A percentile compares a stretch with the other conserved stretches of the same genome.
phyloP scores from a whole-genome alignment of 1,140 invertebrate species.

The Andrena cerasifolii region DNA sequence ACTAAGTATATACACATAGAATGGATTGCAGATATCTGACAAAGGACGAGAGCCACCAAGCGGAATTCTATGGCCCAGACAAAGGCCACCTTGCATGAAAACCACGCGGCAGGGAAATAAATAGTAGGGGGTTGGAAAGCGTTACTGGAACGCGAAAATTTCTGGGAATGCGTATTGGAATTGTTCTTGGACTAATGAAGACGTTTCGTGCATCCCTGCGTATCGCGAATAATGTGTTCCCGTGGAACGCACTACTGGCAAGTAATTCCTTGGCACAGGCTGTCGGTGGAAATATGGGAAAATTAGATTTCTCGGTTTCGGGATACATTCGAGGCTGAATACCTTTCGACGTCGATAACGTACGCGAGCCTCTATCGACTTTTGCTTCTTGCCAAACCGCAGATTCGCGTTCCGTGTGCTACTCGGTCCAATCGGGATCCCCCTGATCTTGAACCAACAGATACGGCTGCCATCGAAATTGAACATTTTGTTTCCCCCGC shows the following conservation, averaged over 20 bases:
- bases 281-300: conserved; percentile 5
- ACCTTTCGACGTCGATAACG: conserved; percentile 23
- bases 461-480: not conserved
- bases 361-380: conserved; percentile 42
- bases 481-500: not conserved
- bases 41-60: conserved; percentile 26
- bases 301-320: conserved; percentile 36
- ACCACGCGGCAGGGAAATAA: not conserved
- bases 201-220: not conserved
- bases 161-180: conserved; percentile 1
- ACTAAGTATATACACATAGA: not conserved
- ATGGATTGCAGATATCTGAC: conserved; percentile 19
- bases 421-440: conserved; percentile 8
- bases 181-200: not conserved
- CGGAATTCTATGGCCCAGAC: conserved; percentile 6
- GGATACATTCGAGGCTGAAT: conserved; percentile 16
- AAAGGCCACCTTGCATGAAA: conserved; percentile 17
- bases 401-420: conserved; percentile 17
- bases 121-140: too few relatives aligned
- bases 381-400: conserved; percentile 46
- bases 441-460: conserved; percentile 25
- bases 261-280: conserved; percentile 30
- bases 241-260: not conserved
- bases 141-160: not conserved
- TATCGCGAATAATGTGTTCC: not conserved